These are phyloP conservation scores for Teleogryllus oceanicus DNA, from an alignment of 2,888 invertebrate species.

Conservation along the genomic window DNA sequence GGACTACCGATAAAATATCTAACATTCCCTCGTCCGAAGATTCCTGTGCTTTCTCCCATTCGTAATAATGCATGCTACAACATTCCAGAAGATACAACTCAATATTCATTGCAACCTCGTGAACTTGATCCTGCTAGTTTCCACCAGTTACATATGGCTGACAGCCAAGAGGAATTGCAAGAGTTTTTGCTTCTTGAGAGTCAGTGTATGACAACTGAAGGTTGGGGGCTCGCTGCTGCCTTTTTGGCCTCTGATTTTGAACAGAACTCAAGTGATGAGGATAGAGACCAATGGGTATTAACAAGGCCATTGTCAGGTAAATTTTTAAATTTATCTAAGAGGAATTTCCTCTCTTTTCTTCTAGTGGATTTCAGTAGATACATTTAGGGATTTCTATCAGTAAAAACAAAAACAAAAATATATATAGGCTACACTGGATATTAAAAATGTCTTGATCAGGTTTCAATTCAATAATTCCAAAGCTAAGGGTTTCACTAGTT, in stretches of 20 bases:
- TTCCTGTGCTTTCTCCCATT: slow-evolving; percentile 43
- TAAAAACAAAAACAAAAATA: no score
- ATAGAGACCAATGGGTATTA: slow-evolving; percentile 28
- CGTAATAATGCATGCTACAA: slow-evolving; percentile 34
- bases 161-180: slow-evolving; percentile 60
- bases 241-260: slow-evolving; percentile 40
- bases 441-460: no score
- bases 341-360: neutral
- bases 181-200: slow-evolving; percentile 60
- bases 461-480: no score
- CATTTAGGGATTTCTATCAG: no score
- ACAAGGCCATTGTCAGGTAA: slow-evolving; percentile 39
- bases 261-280: slow-evolving; percentile 34
- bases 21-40: slow-evolving; percentile 54
- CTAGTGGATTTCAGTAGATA: no score
- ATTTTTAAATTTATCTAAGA: neutral
- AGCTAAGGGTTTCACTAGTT: no score
- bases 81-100: slow-evolving; percentile 36
- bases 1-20: slow-evolving; percentile 41
- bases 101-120: slow-evolving; percentile 57
- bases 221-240: slow-evolving; percentile 53
- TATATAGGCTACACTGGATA: no score
- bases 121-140: slow-evolving; percentile 57
- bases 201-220: slow-evolving; percentile 53
- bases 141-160: slow-evolving; percentile 57